These are phyloP conservation scores for Eretmochelys imbricata DNA, from an alignment of 2,113 vertebrate genomes.

Conservation along the genomic window DNA sequence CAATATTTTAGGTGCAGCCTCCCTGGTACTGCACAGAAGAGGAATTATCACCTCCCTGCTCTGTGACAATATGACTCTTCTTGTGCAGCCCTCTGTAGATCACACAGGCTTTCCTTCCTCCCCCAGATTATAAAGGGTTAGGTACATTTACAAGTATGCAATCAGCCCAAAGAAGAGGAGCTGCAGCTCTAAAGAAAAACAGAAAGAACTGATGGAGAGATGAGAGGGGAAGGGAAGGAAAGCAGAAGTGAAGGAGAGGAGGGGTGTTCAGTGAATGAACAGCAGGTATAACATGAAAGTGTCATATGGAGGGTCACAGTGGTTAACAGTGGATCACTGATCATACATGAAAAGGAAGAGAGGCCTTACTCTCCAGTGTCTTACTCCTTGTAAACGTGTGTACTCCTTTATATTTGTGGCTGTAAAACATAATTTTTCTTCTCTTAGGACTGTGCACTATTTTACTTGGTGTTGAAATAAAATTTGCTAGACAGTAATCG, in stretches of 20 bases:
- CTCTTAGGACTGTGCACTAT: not conserved
- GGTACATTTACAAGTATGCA: not conserved
- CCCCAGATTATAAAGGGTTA: not conserved
- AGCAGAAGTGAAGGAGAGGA: not conserved
- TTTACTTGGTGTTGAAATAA: no score
- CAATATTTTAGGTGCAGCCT: conserved; percentile 26
- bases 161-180: not conserved
- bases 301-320: fast-evolving
- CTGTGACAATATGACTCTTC: not conserved
- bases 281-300: not conserved
- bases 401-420: no score
- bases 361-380: not conserved
- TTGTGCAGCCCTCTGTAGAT: not conserved
- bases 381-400: not conserved
- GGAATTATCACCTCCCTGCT: not conserved
- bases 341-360: not conserved
- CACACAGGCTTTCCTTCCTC: not conserved
- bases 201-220: not conserved
- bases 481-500: no score
- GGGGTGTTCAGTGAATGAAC: not conserved
- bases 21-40: fast-evolving
- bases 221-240: not conserved
- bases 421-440: not conserved
- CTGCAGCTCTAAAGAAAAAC: not conserved
- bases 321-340: not conserved